These are phyloP conservation scores for Patiria miniata DNA, from an alignment of 35 echinoderm and acorn worm genomes.

Conservation along the genomic window DNA sequence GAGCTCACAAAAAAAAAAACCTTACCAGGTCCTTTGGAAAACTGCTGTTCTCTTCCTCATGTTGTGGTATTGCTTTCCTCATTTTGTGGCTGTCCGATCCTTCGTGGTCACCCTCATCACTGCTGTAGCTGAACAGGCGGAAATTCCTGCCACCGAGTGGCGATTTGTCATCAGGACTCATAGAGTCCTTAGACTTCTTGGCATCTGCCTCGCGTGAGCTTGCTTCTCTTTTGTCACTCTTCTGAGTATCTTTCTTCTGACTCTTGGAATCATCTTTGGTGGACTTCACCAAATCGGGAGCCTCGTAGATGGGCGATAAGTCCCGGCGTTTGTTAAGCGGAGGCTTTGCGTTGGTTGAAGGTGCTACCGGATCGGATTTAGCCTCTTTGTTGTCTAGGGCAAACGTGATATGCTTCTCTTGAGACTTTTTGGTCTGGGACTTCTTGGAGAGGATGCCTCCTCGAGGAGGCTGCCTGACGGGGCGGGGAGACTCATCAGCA, in stretches of 20 bases:
- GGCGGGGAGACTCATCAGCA: slow-evolving; percentile 16
- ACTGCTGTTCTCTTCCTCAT: background rate
- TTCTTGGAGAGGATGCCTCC: slow-evolving; percentile 49
- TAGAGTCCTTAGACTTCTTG: background rate
- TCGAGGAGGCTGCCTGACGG: slow-evolving; percentile 21
- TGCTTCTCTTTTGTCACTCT: background rate
- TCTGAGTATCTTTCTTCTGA: background rate
- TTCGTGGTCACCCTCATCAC: slow-evolving; percentile 45
- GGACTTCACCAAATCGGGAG: slow-evolving; percentile 27
- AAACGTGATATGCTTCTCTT: slow-evolving; percentile 62
- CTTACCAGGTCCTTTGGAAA: slow-evolving; percentile 27
- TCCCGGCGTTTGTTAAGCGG: slow-evolving; percentile 37
- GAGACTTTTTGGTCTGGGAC: slow-evolving; percentile 25
- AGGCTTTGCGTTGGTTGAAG: background rate
- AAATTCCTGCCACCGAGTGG: slow-evolving; percentile 26
- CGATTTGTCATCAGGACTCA: background rate
- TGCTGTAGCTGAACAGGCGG: slow-evolving; percentile 60
- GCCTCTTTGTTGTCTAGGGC: slow-evolving; percentile 32
- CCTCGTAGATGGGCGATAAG: slow-evolving; percentile 59
- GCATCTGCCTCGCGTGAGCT: background rate
- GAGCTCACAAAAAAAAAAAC: background rate
- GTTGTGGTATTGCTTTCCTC: background rate
- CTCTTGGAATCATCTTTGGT: background rate
- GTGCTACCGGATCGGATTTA: background rate
- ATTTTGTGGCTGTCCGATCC: background rate